Percentiles rank a stretch among this genome's conserved stretches.
Conservation (phyloP, 2,797 vertebrate species). For the Danio albolineatus region DNA sequence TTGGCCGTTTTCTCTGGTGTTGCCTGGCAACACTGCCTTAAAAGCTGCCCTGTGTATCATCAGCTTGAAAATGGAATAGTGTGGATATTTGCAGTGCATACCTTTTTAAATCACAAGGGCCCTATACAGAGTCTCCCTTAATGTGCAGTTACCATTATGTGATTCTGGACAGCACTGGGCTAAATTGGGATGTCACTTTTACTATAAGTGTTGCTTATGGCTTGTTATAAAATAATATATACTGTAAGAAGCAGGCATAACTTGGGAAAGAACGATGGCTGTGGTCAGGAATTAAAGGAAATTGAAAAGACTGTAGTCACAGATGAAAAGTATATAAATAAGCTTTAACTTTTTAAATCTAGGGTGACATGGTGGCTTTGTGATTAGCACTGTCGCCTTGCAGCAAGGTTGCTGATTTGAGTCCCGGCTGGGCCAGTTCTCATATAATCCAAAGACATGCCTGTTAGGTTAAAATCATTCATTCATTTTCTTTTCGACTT, state of each 20-base stretch:
- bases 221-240: background rate
- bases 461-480: too few relatives aligned
- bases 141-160: constrained; percentile 15
- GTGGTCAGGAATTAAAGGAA: background rate
- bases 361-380: too few relatives aligned
- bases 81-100: constrained; percentile 2
- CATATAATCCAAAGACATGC: too few relatives aligned
- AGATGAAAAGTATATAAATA: too few relatives aligned
- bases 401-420: too few relatives aligned
- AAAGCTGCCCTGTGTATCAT: background rate
- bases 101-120: constrained; percentile 14
- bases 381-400: too few relatives aligned
- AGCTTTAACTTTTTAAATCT: too few relatives aligned
- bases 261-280: background rate
- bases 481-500: too few relatives aligned
- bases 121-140: constrained; percentile 1
- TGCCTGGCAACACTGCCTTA: constrained; percentile 25
- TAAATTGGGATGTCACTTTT: constrained; percentile 10
- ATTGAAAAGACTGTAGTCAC: too few relatives aligned
- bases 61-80: constrained; percentile 4
- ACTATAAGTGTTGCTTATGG: background rate
- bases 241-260: background rate
- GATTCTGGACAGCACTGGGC: background rate
- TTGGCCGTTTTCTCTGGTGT: constrained; percentile 37
- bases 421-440: too few relatives aligned